Evolutionary conservation across 2,113 vertebrate genomes (phyloP).

Genomic region (Tringa solitaria): DNA sequence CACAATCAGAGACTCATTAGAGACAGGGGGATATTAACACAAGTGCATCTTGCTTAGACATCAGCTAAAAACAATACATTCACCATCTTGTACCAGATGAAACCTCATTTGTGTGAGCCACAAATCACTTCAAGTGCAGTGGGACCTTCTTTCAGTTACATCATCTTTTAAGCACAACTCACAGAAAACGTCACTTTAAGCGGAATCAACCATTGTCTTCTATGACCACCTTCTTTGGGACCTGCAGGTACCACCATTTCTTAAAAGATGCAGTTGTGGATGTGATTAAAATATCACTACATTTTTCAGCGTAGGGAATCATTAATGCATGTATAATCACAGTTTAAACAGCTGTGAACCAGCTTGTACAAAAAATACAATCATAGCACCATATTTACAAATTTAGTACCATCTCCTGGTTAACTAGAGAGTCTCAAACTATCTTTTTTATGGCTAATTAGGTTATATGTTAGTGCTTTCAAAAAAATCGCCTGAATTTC

Average conservation of each 20-base stretch:
- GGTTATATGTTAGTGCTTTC: conserved; percentile 67
- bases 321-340: conserved; percentile 66
- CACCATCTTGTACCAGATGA: conserved; percentile 10
- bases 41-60: background rate
- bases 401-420: conserved; percentile 68
- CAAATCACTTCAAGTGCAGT: background rate
- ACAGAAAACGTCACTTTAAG: background rate
- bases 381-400: conserved; percentile 79
- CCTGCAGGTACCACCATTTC: background rate
- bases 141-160: background rate
- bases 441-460: conserved; percentile 76
- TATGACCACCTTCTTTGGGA: background rate
- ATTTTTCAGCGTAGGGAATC: conserved; percentile 54
- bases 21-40: background rate
- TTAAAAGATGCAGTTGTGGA: background rate
- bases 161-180: background rate
- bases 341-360: conserved; percentile 68
- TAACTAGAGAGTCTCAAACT: conserved; percentile 58
- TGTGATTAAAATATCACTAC: conserved; percentile 58
- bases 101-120: conserved; percentile 32
- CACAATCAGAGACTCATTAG: background rate
- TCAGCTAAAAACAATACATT: conserved; percentile 30
- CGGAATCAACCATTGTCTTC: background rate
- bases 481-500: conserved; percentile 77
- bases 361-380: conserved; percentile 68